Conservation (phyloP, 2,113 vertebrate species). For the Papio anubis region DNA sequence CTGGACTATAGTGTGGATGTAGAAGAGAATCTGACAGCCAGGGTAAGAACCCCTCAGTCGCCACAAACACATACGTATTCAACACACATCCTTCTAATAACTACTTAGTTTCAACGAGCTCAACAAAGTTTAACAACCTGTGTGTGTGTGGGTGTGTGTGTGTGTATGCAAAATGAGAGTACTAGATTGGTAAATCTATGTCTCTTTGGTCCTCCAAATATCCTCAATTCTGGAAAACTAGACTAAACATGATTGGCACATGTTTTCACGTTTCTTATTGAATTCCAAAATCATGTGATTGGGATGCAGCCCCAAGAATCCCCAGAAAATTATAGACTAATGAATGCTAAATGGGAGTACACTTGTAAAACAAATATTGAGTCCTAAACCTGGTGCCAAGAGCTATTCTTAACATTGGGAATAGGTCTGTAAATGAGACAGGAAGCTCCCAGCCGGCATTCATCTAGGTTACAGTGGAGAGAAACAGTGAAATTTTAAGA, state of each 20-base stretch:
- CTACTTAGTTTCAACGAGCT: background rate
- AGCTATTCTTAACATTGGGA: background rate
- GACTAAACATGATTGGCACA: background rate
- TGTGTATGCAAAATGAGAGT: background rate
- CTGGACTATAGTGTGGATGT: background rate
- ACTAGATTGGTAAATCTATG: background rate
- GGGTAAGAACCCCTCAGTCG: background rate
- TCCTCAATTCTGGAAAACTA: background rate
- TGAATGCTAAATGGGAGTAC: background rate
- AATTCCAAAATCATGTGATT: background rate
- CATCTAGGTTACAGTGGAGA: background rate
- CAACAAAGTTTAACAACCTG: background rate
- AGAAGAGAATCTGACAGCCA: background rate
- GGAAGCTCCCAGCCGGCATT: background rate
- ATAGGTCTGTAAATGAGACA: background rate
- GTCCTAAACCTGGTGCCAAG: background rate
- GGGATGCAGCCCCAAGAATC: background rate
- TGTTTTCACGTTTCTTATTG: background rate
- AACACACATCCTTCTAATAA: background rate
- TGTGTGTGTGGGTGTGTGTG: background rate
- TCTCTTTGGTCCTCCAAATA: background rate
- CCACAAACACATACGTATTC: background rate
- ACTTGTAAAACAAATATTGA: background rate
- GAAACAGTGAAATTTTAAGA: background rate
- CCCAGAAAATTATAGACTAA: background rate